Base-by-base conservation (phyloP, 2,888 invertebrate genomes). In the Brenthis daphne region DNA sequence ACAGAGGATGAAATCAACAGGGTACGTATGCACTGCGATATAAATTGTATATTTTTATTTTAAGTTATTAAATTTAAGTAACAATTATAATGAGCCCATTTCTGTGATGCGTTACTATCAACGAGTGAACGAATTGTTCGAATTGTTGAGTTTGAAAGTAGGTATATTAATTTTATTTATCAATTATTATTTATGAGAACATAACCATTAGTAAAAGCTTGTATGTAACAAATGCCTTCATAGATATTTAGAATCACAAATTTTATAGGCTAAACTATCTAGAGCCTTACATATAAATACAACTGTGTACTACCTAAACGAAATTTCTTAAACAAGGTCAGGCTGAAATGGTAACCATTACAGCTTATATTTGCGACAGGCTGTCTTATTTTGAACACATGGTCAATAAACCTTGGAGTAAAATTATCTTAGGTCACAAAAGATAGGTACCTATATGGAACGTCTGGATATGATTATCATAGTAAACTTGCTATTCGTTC, bases 1-100 rank as follows among this genome's bases (percentile, higher is more conserved):
- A 89, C 89, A 43, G 92, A 92, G 75, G 92, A 92, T 77, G 91
- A 92, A 71, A 92, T 92, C 69, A 89, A 80, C 75, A 85, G 86
- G 89, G 91, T 89, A 80, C 76, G 88, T 87, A 61, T 43, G n/a
- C 20, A 16, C n/a, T 1, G 2, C 13, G 37, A 14, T 12, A 29
- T 29, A 20, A 47, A 24, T 37, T 3, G 16, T 57, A 8, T 37
- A 43, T n/a, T n/a, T 47, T 20, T 14, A 47, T 20, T 20, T 14
- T 6, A 20, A 13, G 43, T 43, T 43, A 11, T 6, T 6, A 16
- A 20, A 43, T 29, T 29, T 4, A 43, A 8, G 4, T 55, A 33
- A 43, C 37, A 1, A 37, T 43, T 1, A 43, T 43, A 43, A 43
- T 43, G 1, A 43, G 2, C 11, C 11, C 0, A 1, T 0, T 43